phyloP scores from a whole-genome alignment of 92 coral and sea anemone genomes.

The Galaxea fascicularis region DNA sequence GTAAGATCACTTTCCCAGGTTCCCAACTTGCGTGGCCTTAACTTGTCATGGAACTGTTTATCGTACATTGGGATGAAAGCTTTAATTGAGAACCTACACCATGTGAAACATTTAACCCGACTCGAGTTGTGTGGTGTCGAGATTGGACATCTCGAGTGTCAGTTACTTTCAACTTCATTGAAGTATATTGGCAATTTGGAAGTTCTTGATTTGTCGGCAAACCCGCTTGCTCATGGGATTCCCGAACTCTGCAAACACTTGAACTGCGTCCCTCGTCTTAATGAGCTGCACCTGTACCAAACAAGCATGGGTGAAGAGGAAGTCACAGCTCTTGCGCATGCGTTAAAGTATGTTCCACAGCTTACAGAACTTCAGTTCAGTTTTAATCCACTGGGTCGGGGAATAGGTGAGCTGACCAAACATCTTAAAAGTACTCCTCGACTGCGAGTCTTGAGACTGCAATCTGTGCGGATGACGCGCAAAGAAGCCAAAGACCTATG shows the following conservation, averaged over 20 bases:
- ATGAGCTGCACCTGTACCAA: not conserved
- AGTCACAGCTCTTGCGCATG: slow-evolving; percentile 1
- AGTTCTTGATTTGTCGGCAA: not conserved
- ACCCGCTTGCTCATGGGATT: slow-evolving; percentile 20
- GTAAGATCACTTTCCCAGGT: slow-evolving; percentile 1
- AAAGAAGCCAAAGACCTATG: not conserved
- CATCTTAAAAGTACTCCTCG: not conserved
- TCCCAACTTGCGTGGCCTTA: not conserved
- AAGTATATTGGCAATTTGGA: not conserved
- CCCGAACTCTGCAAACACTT: not conserved
- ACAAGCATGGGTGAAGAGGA: not conserved
- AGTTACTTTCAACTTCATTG: not conserved
- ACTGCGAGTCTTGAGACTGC: too few species aligned
- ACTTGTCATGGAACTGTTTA: not conserved
- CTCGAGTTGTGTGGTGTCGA: not conserved
- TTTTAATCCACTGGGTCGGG: slow-evolving; percentile 1
- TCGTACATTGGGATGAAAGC: not conserved
- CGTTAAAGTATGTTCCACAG: not conserved
- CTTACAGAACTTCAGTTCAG: not conserved
- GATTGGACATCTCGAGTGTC: not conserved
- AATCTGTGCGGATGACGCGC: not conserved
- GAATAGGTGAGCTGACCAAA: not conserved
- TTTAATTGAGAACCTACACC: slow-evolving; percentile 3
- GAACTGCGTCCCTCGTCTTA: not conserved
- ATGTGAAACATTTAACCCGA: not conserved